A percentile compares a stretch with the other conserved stretches of the same genome.
These are phyloP conservation scores for Eupithecia dodoneata DNA, from an alignment of 2,888 invertebrate species.

Conservation along the genomic window DNA sequence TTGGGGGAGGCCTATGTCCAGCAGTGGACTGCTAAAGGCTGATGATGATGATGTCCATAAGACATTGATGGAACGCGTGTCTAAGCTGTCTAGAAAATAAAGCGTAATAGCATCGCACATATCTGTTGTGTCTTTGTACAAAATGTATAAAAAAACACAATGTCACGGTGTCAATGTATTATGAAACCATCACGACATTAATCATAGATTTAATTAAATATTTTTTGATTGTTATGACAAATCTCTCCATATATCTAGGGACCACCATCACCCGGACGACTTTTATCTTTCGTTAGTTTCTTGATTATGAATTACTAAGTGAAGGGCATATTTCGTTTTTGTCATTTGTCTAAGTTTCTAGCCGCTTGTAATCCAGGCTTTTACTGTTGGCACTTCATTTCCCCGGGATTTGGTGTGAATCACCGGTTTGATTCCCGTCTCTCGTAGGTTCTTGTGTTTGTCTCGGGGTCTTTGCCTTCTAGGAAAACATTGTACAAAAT, in stretches of 20 bases:
- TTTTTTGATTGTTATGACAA: no score
- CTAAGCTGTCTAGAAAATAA: not conserved
- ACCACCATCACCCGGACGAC: no score
- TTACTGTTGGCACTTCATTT: conserved; percentile 19
- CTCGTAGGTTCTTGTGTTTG: conserved; percentile 15
- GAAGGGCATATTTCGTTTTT: not conserved
- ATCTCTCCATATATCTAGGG: not conserved
- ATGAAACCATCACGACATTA: no score
- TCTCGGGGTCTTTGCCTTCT: conserved; percentile 1
- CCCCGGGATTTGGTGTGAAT: conserved; percentile 25
- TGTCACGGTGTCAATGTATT: no score
- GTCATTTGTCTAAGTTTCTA: conserved; percentile 4
- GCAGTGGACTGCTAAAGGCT: no score
- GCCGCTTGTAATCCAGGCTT: conserved; percentile 18
- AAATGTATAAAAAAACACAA: no score
- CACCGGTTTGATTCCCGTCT: conserved; percentile 21
- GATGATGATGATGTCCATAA: not conserved
- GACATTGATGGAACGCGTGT: not conserved
- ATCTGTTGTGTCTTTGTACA: no score
- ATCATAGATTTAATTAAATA: no score
- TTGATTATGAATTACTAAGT: not conserved
- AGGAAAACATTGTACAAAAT: not conserved
- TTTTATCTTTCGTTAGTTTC: not conserved
- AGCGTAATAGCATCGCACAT: not conserved
- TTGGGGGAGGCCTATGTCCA: no score